Conservation (phyloP, 2,797 vertebrate species). For the Leucoraja ocellata region DNA sequence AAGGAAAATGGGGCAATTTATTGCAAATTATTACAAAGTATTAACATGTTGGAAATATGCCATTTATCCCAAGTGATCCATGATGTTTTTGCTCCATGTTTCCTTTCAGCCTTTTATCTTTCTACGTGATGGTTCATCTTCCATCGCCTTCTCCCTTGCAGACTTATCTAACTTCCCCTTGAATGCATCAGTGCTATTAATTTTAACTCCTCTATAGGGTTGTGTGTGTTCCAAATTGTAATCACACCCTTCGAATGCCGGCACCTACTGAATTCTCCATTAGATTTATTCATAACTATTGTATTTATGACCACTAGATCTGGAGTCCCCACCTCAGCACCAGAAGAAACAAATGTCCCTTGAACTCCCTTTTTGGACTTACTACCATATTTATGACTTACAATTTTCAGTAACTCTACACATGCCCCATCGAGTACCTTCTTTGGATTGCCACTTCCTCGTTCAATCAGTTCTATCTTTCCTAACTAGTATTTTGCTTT, state of each 20-base stretch:
- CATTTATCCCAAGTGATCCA: neutral
- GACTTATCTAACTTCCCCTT: no score
- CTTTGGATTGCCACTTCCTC: no score
- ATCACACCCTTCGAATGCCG: neutral
- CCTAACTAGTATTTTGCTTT: neutral
- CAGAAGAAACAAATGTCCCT: no score
- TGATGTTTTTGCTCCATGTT: neutral
- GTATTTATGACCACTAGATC: neutral
- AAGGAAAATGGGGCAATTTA: neutral
- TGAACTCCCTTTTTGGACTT: no score
- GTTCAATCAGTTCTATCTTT: neutral
- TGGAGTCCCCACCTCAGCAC: neutral
- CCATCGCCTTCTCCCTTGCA: no score
- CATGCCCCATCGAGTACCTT: no score
- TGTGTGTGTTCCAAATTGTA: neutral
- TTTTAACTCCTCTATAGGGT: neutral
- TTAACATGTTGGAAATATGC: neutral
- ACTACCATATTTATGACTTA: no score
- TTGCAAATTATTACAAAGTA: neutral
- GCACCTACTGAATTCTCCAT: neutral
- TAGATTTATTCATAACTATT: neutral
- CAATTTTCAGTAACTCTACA: no score
- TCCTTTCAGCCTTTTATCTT: neutral
- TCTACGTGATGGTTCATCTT: no score
- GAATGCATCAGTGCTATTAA: neutral